These are phyloP conservation scores for Napeogenes sylphis DNA, from an alignment of 2,888 invertebrate genomes.

Conservation along the genomic window DNA sequence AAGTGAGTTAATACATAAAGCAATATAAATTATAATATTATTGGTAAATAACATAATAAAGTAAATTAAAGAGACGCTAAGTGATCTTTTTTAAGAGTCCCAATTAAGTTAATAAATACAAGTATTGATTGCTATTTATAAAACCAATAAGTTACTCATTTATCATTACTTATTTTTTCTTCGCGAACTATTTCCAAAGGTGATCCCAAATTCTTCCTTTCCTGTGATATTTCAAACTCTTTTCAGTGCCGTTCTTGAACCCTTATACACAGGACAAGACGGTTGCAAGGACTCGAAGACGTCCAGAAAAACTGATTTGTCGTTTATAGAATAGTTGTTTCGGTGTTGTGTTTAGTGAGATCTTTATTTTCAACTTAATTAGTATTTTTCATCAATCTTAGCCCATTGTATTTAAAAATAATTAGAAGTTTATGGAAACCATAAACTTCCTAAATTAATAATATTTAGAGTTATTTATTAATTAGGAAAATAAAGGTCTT, in stretches of 20 bases:
- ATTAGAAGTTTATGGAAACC: too few relatives aligned
- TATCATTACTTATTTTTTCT: not conserved
- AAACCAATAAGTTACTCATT: not conserved
- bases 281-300: constrained; percentile 55
- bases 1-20: not conserved
- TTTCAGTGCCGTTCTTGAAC: constrained; percentile 62
- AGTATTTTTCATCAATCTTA: not conserved
- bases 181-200: constrained; percentile 14
- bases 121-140: not conserved
- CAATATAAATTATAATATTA: too few relatives aligned
- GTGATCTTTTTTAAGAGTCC: too few relatives aligned
- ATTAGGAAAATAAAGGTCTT: not conserved
- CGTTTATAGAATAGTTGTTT: constrained; percentile 48
- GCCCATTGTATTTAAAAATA: not conserved
- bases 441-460: too few relatives aligned
- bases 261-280: constrained; percentile 68
- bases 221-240: constrained; percentile 29
- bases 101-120: too few relatives aligned
- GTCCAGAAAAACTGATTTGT: constrained; percentile 42
- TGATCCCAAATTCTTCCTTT: constrained; percentile 11
- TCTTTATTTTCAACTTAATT: constrained; percentile 17
- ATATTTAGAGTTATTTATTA: not conserved
- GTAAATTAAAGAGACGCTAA: too few relatives aligned
- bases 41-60: too few relatives aligned
- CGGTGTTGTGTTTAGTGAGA: constrained; percentile 41